Conservation (phyloP, 2,888 invertebrate genomes). For the Esperia sulphurella region DNA sequence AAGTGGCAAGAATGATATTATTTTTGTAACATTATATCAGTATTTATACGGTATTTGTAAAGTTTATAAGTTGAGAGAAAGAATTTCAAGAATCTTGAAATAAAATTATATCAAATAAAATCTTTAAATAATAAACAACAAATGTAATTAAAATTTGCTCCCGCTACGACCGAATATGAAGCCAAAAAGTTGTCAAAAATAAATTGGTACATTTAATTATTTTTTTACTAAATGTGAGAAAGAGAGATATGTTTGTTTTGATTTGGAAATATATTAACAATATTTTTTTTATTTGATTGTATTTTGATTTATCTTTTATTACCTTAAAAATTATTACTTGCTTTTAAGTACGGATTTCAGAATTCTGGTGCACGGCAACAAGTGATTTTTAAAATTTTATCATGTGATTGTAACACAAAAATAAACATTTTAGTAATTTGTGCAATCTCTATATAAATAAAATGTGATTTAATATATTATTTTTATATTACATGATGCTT, state of each 20-base stretch:
- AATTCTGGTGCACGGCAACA: neutral
- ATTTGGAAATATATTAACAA: conserved; percentile 24
- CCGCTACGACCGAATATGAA: conserved; percentile 19
- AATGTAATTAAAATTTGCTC: conserved; percentile 25
- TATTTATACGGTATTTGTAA: no score
- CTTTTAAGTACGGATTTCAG: no score
- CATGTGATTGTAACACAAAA: neutral
- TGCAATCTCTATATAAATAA: neutral
- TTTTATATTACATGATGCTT: neutral
- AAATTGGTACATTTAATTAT: conserved; percentile 34
- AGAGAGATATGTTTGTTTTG: conserved; percentile 20
- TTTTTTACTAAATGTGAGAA: conserved; percentile 5
- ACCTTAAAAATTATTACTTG: neutral
- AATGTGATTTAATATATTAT: neutral
- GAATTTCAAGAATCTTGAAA: neutral
- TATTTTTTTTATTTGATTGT: conserved; percentile 10
- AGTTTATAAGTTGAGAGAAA: no score
- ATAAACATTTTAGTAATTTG: neutral
- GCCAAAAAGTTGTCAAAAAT: conserved; percentile 18
- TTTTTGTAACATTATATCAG: no score
- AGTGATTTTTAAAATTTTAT: neutral
- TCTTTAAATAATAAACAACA: conserved; percentile 43
- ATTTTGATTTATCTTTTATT: neutral
- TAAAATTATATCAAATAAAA: conserved; percentile 35
- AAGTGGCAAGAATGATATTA: no score